Percentiles rank a stretch among this genome's conserved stretches.
These are phyloP conservation scores for Anas capensis DNA, from an alignment of 2,797 vertebrate genomes.

Conservation along the genomic window DNA sequence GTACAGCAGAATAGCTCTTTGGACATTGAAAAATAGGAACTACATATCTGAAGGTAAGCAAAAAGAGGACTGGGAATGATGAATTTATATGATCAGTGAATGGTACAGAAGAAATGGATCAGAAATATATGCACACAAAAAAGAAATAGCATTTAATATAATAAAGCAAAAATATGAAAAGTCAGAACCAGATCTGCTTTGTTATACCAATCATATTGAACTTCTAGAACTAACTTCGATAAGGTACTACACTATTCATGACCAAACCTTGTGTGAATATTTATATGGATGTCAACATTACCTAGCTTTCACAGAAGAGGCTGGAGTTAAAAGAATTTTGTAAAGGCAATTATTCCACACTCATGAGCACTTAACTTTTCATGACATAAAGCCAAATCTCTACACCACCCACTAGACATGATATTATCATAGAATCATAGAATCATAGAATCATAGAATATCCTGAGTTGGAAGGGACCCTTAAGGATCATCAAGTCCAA, in stretches of 20 bases:
- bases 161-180: neutral
- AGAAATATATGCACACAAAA: neutral
- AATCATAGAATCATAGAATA: no score
- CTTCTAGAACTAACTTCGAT: neutral
- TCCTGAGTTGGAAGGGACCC: no score
- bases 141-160: neutral
- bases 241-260: neutral
- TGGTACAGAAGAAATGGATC: neutral
- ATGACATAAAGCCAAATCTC: neutral
- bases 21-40: neutral
- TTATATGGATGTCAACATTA: neutral
- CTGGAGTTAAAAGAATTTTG: neutral
- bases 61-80: neutral
- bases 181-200: neutral
- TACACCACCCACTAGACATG: neutral
- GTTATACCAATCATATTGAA: fast-evolving
- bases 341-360: neutral
- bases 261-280: neutral
- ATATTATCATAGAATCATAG: no score
- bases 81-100: neutral
- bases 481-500: no score
- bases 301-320: neutral
- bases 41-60: neutral
- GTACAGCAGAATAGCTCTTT: fast-evolving
- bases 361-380: neutral